Evolutionary conservation across 2,888 invertebrate genomes (phyloP).

Genomic region (Diadegma fenestrale): DNA sequence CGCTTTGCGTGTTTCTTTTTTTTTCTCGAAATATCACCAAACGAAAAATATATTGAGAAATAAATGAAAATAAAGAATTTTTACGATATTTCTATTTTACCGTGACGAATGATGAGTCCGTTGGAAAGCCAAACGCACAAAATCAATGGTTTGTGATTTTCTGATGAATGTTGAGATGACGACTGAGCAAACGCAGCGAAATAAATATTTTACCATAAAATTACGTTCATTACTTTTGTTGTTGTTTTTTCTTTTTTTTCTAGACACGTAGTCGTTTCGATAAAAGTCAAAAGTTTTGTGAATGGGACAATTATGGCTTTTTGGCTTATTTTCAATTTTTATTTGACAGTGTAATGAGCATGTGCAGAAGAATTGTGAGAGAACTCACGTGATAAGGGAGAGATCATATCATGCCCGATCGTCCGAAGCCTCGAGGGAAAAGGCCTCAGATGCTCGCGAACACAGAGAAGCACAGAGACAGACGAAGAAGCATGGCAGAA

Average conservation of each 20-base stretch:
- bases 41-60: background rate
- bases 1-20: background rate
- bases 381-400: constrained; percentile 82
- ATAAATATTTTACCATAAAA: constrained; percentile 21
- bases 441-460: constrained; percentile 85
- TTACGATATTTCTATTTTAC: background rate
- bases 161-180: constrained; percentile 6
- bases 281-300: background rate
- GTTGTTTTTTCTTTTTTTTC: background rate
- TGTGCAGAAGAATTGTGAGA: constrained; percentile 81
- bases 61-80: background rate
- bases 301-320: constrained; percentile 11
- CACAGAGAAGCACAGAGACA: constrained; percentile 85
- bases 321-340: background rate
- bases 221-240: background rate
- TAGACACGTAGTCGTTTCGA: background rate
- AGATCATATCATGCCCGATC: constrained; percentile 83
- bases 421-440: constrained; percentile 81
- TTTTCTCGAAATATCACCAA: background rate
- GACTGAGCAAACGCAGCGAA: constrained; percentile 27
- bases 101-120: constrained; percentile 20
- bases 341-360: constrained; percentile 51
- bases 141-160: constrained; percentile 14
- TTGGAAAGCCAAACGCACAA: constrained; percentile 25
- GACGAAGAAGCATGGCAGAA: constrained; percentile 84